Evolutionary conservation across 2,113 vertebrate species (phyloP).

Genomic region (Rostratula benghalensis): DNA sequence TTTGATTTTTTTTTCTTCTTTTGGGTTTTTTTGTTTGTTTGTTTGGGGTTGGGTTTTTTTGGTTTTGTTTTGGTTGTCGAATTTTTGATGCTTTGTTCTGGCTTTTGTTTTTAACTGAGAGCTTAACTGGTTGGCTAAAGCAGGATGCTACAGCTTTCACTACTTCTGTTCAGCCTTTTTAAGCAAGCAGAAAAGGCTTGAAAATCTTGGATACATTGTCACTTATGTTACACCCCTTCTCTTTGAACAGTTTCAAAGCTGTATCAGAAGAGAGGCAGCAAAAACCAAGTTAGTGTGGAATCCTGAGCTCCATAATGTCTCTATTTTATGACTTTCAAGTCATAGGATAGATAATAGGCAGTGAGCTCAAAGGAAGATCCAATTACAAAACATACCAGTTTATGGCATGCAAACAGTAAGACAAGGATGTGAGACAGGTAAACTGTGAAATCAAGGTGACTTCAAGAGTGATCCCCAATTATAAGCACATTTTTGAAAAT

Average conservation of each 20-base stretch:
- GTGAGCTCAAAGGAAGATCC: background rate
- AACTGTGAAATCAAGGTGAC: background rate
- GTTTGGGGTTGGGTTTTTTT: background rate
- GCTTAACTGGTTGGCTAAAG: background rate
- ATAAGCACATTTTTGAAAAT: background rate
- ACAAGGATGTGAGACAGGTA: background rate
- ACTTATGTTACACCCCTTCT: background rate
- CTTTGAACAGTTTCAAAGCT: background rate
- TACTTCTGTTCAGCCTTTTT: background rate
- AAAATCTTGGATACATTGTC: background rate
- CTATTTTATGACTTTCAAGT: background rate
- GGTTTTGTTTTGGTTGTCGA: too few relatives aligned
- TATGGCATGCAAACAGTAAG: background rate
- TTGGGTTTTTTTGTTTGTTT: background rate
- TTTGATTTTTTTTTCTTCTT: background rate
- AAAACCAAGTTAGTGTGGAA: background rate
- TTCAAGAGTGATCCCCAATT: background rate
- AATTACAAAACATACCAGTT: background rate
- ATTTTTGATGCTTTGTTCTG: background rate
- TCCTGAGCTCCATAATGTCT: background rate
- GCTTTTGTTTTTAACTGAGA: background rate
- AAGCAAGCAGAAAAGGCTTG: background rate
- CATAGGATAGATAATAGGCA: background rate
- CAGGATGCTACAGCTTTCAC: background rate
- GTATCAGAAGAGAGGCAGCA: background rate